Evolutionary conservation across 2,797 vertebrate species (phyloP), one percentile per base, ranked within the genome.

Genomic region (Malacoctenus gilli): DNA sequence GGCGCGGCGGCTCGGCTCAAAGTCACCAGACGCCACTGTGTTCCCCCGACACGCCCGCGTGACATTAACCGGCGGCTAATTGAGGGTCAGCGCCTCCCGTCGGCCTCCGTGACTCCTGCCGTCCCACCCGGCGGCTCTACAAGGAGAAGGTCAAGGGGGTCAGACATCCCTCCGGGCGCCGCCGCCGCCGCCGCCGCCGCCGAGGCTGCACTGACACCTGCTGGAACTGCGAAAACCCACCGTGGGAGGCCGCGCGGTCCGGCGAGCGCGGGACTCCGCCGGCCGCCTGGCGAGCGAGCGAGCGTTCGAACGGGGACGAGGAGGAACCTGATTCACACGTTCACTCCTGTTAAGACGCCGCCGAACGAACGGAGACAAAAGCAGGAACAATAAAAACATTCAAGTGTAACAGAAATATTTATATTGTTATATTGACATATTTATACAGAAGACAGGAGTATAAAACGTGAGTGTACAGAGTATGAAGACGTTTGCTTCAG

Each of bases 161-260:
- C 82, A 89, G 72, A 59, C 30, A 47, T 59, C 75, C 19, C 61
- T 84, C 71, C 57, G 3, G 18, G 68, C 67, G n/a, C 52, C 43
- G 79, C 80, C 85, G 61, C 87, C 82, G 85, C 84, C 87, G 83
- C 79, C 90, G 87, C 52, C 43, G 79, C 80, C 85, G 61, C 87
- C 82, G 85, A 84, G 87, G 83, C 79, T 90, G 87, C 52, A 92
- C 89, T 91, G 90, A 92, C 92, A 90, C 89, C 92, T 93, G 75
- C 90, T 91, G 92, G 91, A n/a, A 87, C 85, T 87, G 59, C 57
- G n/a, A n/a, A 64, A 56, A 61, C 72, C 72, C 53, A 39, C 47
- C 66, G 43, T 48, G 34, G 32, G 6, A 48, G n/a, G 36, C 55
- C 13, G 13, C 3, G 13, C 38, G 43, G n/a, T n/a, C n/a, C 38